A percentile compares a stretch with the other conserved stretches of the same genome.
These are phyloP conservation scores for Cyclophora albipunctata DNA, from an alignment of 2,888 invertebrate species.

Conservation along the genomic window DNA sequence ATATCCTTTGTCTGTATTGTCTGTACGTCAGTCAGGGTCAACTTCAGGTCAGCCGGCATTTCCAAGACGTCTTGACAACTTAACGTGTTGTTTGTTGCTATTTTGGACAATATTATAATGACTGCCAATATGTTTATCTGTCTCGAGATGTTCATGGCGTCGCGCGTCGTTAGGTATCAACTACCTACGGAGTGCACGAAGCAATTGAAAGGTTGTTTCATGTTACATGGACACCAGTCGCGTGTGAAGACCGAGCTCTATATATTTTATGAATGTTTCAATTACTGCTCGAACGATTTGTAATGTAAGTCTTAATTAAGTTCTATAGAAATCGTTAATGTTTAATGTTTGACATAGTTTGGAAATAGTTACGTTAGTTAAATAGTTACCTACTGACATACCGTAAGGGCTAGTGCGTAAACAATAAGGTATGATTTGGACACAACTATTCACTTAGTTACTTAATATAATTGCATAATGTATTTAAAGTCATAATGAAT, in stretches of 20 bases:
- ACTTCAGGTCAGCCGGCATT: constrained; percentile 28
- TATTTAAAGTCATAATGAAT: background rate
- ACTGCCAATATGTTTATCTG: background rate
- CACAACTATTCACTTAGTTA: background rate
- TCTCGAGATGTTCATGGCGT: too few relatives aligned
- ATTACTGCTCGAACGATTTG: too few relatives aligned
- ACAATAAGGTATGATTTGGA: background rate
- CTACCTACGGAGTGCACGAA: too few relatives aligned
- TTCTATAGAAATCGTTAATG: too few relatives aligned
- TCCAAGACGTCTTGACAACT: constrained; percentile 45
- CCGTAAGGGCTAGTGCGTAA: background rate
- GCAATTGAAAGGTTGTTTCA: too few relatives aligned
- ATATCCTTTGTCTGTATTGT: constrained; percentile 41
- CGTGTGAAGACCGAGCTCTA: too few relatives aligned
- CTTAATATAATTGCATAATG: background rate
- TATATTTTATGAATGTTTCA: too few relatives aligned
- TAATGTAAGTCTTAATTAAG: too few relatives aligned
- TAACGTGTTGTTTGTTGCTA: constrained; percentile 15
- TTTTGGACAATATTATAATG: constrained; percentile 3
- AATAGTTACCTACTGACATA: background rate
- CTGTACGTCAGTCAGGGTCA: constrained; percentile 33
- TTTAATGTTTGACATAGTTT: background rate
- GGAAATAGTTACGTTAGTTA: background rate
- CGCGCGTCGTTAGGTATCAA: too few relatives aligned
- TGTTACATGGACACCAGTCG: too few relatives aligned